Evolutionary conservation across 2,797 vertebrate genomes (phyloP).

Genomic region (Eutrigla gurnardus): DNA sequence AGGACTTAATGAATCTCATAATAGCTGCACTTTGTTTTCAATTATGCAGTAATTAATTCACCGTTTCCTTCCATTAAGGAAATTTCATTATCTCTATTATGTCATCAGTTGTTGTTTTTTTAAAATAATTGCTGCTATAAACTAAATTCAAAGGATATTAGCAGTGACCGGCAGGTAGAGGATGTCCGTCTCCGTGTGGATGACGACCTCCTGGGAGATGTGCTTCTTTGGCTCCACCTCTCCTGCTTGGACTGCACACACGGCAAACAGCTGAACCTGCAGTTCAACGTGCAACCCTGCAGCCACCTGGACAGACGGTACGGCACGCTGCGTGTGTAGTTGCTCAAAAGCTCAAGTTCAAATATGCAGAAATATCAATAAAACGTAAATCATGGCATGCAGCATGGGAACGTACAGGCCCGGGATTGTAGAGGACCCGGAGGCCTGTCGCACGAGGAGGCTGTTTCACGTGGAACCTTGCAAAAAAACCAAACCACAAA

Average conservation of each 20-base stretch:
- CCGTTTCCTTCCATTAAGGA: neutral
- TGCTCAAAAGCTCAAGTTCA: neutral
- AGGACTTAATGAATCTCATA: neutral
- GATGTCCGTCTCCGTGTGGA: conserved; percentile 87
- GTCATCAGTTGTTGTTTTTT: neutral
- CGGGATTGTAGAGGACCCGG: conserved; percentile 85
- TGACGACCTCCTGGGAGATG: conserved; percentile 84
- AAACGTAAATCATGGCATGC: neutral
- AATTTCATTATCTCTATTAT: neutral
- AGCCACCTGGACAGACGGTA: conserved; percentile 83
- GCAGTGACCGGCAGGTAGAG: conserved; percentile 89
- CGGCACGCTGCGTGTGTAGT: neutral
- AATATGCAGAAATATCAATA: neutral
- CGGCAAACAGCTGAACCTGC: conserved; percentile 87
- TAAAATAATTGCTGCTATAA: neutral
- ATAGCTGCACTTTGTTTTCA: neutral
- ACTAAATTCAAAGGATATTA: conserved; percentile 87
- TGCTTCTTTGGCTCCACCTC: conserved; percentile 47
- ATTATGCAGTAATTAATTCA: neutral
- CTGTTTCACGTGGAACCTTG: conserved; percentile 91
- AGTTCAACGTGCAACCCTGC: conserved; percentile 88
- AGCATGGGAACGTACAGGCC: conserved; percentile 86
- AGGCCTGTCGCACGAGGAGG: conserved; percentile 87
- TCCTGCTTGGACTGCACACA: conserved; percentile 58
- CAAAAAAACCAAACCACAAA: conserved; percentile 43